Conservation (phyloP, 1,140 invertebrate genomes). For the Calephelis nemesis region DNA sequence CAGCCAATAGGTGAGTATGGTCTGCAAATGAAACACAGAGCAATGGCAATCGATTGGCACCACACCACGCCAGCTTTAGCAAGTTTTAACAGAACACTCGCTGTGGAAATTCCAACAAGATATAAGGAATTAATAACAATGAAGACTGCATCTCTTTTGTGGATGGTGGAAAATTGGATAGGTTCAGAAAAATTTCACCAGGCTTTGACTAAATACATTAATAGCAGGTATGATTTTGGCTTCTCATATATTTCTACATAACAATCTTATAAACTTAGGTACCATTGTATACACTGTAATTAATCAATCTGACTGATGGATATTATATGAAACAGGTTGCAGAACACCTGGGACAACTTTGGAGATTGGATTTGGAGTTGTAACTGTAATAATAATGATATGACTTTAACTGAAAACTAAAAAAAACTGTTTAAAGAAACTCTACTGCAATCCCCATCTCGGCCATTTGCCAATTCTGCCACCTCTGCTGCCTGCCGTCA, state of each 20-base stretch:
- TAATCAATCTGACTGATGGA: neutral
- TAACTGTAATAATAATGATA: too few relatives aligned
- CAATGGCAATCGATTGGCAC: constrained; percentile 58
- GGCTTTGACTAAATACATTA: constrained; percentile 62
- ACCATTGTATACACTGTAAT: neutral
- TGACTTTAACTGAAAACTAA: too few relatives aligned
- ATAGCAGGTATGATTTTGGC: constrained; percentile 44
- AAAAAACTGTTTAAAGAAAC: too few relatives aligned
- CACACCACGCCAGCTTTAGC: constrained; percentile 49
- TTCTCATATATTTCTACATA: neutral
- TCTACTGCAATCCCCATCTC: too few relatives aligned
- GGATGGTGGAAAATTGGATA: constrained; percentile 71
- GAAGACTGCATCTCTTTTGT: constrained; percentile 67
- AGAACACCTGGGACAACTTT: too few relatives aligned
- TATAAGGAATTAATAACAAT: constrained; percentile 57
- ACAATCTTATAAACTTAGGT: neutral
- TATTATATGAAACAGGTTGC: too few relatives aligned
- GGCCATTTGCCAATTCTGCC: too few relatives aligned
- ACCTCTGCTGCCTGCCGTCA: too few relatives aligned
- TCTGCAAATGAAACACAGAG: constrained; percentile 54
- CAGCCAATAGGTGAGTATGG: constrained; percentile 45
- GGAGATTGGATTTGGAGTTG: too few relatives aligned
- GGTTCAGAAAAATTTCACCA: constrained; percentile 59
- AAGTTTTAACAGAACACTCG: constrained; percentile 54
- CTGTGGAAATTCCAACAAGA: constrained; percentile 52